Conservation (phyloP, 1,140 invertebrate genomes). For the Heliconius hewitsoni region DNA sequence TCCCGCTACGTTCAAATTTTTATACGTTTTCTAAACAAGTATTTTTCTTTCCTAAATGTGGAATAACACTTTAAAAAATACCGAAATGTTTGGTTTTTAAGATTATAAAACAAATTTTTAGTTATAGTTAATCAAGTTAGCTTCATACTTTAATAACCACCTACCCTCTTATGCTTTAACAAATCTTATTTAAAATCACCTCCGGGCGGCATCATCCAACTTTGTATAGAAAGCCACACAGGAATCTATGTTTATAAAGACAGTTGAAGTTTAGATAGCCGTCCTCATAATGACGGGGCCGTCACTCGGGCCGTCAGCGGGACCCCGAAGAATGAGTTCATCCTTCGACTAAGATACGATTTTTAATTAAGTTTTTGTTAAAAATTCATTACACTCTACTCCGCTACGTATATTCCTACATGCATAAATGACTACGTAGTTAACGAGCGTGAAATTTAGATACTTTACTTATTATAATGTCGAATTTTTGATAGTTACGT, state of each 20-base stretch:
- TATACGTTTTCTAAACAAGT: no score
- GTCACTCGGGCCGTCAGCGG: slow-evolving; percentile 74
- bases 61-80: no score
- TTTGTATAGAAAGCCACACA: slow-evolving; percentile 15
- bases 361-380: slow-evolving; percentile 82
- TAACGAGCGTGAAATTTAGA: slow-evolving; percentile 62
- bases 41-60: no score
- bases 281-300: slow-evolving; percentile 65
- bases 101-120: not conserved
- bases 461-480: slow-evolving; percentile 58
- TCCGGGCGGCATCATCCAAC: not conserved
- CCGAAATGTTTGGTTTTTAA: not conserved
- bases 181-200: slow-evolving; percentile 6
- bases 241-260: slow-evolving; percentile 32
- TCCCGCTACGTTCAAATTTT: no score
- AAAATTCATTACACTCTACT: slow-evolving; percentile 73
- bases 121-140: not conserved
- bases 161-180: not conserved
- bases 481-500: slow-evolving; percentile 54
- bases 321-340: slow-evolving; percentile 76
- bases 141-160: not conserved
- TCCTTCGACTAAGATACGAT: slow-evolving; percentile 78
- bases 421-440: slow-evolving; percentile 73
- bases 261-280: slow-evolving; percentile 53
- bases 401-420: slow-evolving; percentile 47